Percentiles rank a stretch among this genome's conserved stretches.
phyloP scores from a whole-genome alignment of 2,113 vertebrate genomes.

The Carettochelys insculpta region DNA sequence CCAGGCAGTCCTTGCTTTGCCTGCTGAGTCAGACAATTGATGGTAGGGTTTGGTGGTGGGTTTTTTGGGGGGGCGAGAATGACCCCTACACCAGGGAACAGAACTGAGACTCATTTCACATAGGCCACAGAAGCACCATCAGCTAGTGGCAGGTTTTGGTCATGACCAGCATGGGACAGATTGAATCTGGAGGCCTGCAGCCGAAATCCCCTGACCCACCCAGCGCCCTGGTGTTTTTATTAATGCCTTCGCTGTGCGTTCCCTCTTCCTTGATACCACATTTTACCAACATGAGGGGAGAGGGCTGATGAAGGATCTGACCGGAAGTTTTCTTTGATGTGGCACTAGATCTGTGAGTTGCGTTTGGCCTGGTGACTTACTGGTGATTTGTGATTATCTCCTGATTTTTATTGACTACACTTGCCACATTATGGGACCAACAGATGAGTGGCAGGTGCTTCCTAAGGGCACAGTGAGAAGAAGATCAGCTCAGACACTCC shows the following conservation, averaged over 20 bases:
- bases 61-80: not conserved
- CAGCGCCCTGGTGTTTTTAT: not conserved
- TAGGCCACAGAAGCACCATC: not conserved
- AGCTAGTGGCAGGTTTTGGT: not conserved
- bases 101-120: not conserved
- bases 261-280: not conserved
- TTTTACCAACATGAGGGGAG: not conserved
- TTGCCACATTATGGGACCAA: not conserved
- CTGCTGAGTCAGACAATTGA: not conserved
- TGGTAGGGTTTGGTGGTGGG: not conserved
- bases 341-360: fast-evolving
- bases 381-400: not conserved
- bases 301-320: too few relatives aligned
- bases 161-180: not conserved
- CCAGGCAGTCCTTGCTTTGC: not conserved
- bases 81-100: not conserved
- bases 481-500: not conserved
- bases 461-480: not conserved
- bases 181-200: not conserved
- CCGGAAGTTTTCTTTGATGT: too few relatives aligned
- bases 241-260: not conserved
- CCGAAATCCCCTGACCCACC: not conserved
- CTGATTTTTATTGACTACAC: not conserved
- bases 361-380: not conserved
- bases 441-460: not conserved